These are phyloP conservation scores for Orius laevigatus DNA, from an alignment of 1,140 invertebrate species.

Conservation along the genomic window DNA sequence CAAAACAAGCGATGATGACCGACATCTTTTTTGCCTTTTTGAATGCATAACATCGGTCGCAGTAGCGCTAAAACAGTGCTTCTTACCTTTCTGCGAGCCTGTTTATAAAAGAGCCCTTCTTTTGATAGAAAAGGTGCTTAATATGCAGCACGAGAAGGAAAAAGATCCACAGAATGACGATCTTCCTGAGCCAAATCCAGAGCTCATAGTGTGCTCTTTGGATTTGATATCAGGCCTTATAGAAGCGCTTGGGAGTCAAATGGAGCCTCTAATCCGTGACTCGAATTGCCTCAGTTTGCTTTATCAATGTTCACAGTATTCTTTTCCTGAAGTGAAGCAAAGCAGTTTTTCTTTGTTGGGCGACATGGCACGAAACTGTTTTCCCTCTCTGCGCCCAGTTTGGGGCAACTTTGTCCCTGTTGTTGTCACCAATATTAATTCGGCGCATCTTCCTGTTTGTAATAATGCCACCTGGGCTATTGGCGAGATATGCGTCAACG, in stretches of 20 bases:
- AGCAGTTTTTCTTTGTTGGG: slow-evolving; percentile 95
- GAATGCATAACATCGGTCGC: slow-evolving; percentile 96
- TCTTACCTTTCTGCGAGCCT: slow-evolving; percentile 94
- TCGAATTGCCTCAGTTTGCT: slow-evolving; percentile 93
- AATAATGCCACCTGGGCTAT: slow-evolving; percentile 99
- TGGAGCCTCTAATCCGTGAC: slow-evolving; percentile 77
- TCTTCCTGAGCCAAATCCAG: slow-evolving; percentile 87
- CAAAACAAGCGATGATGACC: slow-evolving; percentile 91
- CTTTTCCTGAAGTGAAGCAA: slow-evolving; percentile 93
- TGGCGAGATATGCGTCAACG: slow-evolving; percentile 92
- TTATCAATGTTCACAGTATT: slow-evolving; percentile 96
- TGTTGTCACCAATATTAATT: slow-evolving; percentile 90
- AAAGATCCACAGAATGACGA: slow-evolving; percentile 54
- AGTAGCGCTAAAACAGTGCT: slow-evolving; percentile 90
- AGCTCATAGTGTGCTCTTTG: slow-evolving; percentile 97
- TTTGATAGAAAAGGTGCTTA: slow-evolving; percentile 89
- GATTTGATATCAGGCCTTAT: slow-evolving; percentile 89
- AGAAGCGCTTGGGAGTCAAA: slow-evolving; percentile 87
- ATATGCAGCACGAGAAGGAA: slow-evolving; percentile 76
- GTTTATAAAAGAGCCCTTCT: slow-evolving; percentile 91
- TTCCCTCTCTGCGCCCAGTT: slow-evolving; percentile 83
- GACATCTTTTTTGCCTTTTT: slow-evolving; percentile 91
- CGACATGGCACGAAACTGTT: slow-evolving; percentile 95
- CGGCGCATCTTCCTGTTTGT: slow-evolving; percentile 94
- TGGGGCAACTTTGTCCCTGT: slow-evolving; percentile 84